Percentiles rank a stretch among this genome's conserved stretches.
Conservation (phyloP, 2,888 invertebrate genomes). For the Parelbella ahira region DNA sequence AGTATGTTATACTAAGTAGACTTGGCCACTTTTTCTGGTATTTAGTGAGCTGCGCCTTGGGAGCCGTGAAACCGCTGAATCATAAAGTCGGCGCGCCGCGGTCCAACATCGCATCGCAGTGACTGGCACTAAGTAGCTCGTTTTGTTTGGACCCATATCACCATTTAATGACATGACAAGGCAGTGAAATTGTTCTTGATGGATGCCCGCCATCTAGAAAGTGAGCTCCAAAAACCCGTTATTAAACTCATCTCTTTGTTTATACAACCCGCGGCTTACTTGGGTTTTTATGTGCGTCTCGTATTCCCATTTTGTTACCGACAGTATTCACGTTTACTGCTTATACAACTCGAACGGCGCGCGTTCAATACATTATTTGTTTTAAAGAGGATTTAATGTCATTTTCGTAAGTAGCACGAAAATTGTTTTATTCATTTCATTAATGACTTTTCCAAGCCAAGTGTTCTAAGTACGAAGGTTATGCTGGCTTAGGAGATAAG, state of each 20-base stretch:
- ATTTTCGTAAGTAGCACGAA: too few species aligned
- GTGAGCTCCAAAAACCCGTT: slow-evolving; percentile 15
- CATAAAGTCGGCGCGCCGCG: slow-evolving; percentile 15
- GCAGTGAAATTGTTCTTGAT: slow-evolving; percentile 37
- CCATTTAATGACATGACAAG: slow-evolving; percentile 47
- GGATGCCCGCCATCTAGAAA: slow-evolving; percentile 27
- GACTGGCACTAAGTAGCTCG: slow-evolving; percentile 34
- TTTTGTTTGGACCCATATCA: slow-evolving; percentile 39
- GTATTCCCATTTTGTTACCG: too few species aligned
- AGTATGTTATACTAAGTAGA: too few species aligned
- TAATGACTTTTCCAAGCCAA: too few species aligned
- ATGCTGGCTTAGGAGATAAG: too few species aligned
- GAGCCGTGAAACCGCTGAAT: slow-evolving; percentile 19
- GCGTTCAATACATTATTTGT: too few species aligned
- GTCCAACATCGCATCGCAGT: slow-evolving; percentile 30
- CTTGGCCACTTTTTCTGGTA: slow-evolving; percentile 13
- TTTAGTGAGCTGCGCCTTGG: slow-evolving; percentile 5
- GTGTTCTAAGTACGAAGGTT: too few species aligned
- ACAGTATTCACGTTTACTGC: too few species aligned
- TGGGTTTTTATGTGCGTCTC: too few species aligned
- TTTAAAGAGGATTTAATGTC: too few species aligned
- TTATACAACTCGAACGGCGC: too few species aligned
- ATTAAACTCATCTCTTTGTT: slow-evolving; percentile 23
- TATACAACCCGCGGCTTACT: background rate
- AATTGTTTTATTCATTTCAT: too few species aligned